Base-by-base conservation (phyloP, 1,140 invertebrate species). In the Holcopasites calliopsidis region DNA sequence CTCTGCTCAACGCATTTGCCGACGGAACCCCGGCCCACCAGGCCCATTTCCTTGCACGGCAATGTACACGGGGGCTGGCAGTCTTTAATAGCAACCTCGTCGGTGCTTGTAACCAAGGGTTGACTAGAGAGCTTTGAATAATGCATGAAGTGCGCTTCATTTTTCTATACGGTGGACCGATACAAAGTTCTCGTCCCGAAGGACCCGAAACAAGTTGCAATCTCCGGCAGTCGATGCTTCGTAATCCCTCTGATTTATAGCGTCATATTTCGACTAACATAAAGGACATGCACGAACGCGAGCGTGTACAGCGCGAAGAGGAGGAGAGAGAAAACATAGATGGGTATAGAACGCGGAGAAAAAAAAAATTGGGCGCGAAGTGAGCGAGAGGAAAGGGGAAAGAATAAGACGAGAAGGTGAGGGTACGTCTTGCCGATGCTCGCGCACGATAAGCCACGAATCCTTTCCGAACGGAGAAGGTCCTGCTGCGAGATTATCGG, bases 61-160 rank as follows among this genome's bases (percentile, higher is more conserved):
- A n/a, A n/a, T n/a, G n/a, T n/a, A n/a, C n/a, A n/a, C n/a, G n/a
- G n/a, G n/a, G n/a, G n/a, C n/a, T n/a, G n/a, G n/a, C n/a, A n/a
- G n/a, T n/a, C n/a, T n/a, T n/a, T n/a, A n/a, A n/a, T n/a, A n/a
- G n/a, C n/a, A n/a, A n/a, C n/a, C n/a, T n/a, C n/a, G n/a, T 70
- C 50, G 47, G 38, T 28, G 62, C 35, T 40, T 40, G 76, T 54
- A 69, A 58, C 31, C 38, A 23, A 35, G 64, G 35, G 40, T 33
- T 33, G 69, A 49, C 61, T 68, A 77, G 71, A 79, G 71, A 74
- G 72, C 35, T 58, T 55, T 85, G 83, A 86, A 85, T 85, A 84
- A 85, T 85, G 76, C 64, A 86, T 85, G 83, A 85, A 83, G 61
- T 72, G 77, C 71, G 80, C 76, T 83, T 83, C 82, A 83, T 83